These are phyloP conservation scores for Formica selysi DNA, from an alignment of 1,140 invertebrate species.

Conservation along the genomic window DNA sequence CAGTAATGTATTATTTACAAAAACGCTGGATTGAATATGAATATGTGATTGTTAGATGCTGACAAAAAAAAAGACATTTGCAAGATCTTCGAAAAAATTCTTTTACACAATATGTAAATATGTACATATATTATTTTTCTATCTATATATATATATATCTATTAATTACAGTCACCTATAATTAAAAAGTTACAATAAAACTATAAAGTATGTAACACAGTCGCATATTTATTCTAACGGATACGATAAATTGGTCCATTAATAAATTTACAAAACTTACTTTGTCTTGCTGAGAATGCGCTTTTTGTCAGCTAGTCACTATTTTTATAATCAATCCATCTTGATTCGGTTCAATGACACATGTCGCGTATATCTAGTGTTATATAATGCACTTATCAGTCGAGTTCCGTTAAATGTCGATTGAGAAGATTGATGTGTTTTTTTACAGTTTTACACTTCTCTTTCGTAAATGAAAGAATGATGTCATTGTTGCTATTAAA, in stretches of 20 bases:
- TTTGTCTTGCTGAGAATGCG: not conserved
- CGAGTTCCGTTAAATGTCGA: not conserved
- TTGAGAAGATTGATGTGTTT: not conserved
- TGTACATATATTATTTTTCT: conserved; percentile 43
- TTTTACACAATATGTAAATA: conserved; percentile 36
- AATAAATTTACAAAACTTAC: conserved; percentile 11
- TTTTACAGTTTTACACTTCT: conserved; percentile 11
- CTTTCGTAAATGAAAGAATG: not conserved
- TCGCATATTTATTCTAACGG: conserved; percentile 45
- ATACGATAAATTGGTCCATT: conserved; percentile 47
- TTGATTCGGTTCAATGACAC: conserved; percentile 19
- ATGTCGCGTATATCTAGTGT: not conserved
- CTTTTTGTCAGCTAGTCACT: not conserved
- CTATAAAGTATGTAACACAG: conserved; percentile 53
- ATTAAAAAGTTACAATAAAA: conserved; percentile 32
- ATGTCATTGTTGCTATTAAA: conserved; percentile 6
- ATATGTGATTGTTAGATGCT: not conserved
- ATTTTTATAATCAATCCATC: conserved; percentile 14
- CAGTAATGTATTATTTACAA: not conserved
- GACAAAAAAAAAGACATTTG: conserved; percentile 1
- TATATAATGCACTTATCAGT: conserved; percentile 32
- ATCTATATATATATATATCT: not conserved
- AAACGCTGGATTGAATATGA: conserved; percentile 39
- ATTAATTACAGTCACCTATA: conserved; percentile 38
- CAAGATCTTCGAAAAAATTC: conserved; percentile 61